Evolutionary conservation across 2,888 invertebrate genomes (phyloP), one percentile per base, ranked within the genome.

Genomic region (Horisme vitalbata): DNA sequence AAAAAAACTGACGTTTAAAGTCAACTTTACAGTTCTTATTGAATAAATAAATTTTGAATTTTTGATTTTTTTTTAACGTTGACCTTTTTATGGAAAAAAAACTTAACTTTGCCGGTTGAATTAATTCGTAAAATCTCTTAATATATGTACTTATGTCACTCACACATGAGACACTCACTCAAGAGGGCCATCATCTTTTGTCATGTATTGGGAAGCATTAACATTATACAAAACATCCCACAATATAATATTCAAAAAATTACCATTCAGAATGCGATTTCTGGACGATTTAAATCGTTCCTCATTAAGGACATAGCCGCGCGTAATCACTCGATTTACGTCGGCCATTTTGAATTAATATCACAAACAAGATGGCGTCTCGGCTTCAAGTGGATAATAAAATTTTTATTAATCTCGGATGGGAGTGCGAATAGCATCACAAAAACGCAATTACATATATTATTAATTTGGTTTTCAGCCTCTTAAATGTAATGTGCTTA

Each of bases 311-410:
- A 72, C 79, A 79, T 79, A 66, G 76, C 74, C 68, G 63, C 72
- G 76, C 79, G 78, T 41, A 79, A 78, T 82, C 83, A 71, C 77
- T 18, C 18, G 69, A 34, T 79, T 79, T 75, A 76, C 64, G 69
- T 61, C 59, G 54, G 79, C 83, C 87, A 86, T 86, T 77, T 88
- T 87, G 84, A 82, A 87, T 87, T 86, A 80, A 84, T 86, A 82
- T 71, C 67, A 63, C 77, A 79, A 81, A 52, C 83, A 83, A 86
- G 79, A 85, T 86, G 85, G 84, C 76, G 65, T 52, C 21, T 20
- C 45, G 47, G 56, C 58, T 59, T 58, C 58, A 60, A 65, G 59
- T 55, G 63, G 65, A 76, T 75, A 75, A 76, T 84, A 82, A 79
- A 78, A 70, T 31, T 73, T 77, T 77, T 84, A 80, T 83, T 79